A percentile compares a stretch with the other conserved stretches of the same genome.
phyloP scores from a whole-genome alignment of 2,113 vertebrate species.

The Glaucidium brasilianum region DNA sequence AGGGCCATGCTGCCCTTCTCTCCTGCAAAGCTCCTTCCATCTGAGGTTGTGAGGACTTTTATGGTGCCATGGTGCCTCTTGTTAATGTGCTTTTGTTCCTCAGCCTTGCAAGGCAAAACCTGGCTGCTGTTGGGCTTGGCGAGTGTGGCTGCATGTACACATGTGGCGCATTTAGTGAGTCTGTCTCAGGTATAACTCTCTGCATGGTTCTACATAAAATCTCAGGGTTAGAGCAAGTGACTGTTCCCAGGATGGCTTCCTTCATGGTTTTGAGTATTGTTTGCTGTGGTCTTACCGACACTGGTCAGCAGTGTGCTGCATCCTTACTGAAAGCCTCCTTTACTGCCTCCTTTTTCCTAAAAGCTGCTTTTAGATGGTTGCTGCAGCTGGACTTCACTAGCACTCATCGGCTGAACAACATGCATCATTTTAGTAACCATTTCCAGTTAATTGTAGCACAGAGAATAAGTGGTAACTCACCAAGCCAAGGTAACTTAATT shows the following conservation, averaged over 20 bases:
- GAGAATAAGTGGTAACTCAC: background rate
- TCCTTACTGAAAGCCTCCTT: background rate
- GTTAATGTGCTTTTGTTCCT: background rate
- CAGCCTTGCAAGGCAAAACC: background rate
- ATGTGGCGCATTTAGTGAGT: background rate
- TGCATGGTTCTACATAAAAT: background rate
- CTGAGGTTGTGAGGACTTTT: accelerated
- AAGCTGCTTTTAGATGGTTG: background rate
- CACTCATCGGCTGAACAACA: accelerated
- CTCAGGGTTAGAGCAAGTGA: background rate
- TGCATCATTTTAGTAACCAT: background rate
- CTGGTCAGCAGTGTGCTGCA: background rate
- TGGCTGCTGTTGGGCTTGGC: background rate
- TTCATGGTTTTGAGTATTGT: accelerated
- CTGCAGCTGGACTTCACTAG: background rate
- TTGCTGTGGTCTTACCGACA: background rate
- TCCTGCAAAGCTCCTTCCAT: background rate
- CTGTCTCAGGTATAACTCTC: background rate
- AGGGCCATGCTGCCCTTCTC: accelerated
- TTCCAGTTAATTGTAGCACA: background rate
- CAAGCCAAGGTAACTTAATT: background rate
- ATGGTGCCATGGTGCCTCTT: background rate
- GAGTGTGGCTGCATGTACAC: accelerated
- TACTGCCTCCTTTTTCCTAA: background rate
- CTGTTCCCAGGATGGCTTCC: background rate